Base-by-base conservation (phyloP, 2,888 invertebrate species). In the Acrocera orbiculus region DNA sequence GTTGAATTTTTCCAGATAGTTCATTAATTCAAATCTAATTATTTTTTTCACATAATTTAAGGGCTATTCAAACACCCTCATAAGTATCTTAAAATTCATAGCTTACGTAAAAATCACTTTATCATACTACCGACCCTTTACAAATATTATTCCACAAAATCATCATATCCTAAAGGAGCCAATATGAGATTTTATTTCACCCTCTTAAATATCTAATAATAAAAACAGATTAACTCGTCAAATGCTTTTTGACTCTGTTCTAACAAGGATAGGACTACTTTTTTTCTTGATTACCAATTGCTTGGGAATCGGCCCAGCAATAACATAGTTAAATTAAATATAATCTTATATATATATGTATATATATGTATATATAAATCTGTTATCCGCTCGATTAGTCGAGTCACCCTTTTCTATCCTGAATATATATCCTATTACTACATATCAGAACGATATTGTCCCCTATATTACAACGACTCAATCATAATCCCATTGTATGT, bases 401-500 rank as follows among this genome's bases (percentile, higher is more conserved):
- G 27, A 34, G 39, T 34, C 33, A 36, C 39, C 39, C 34, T 29
- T 26, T 27, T 20, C 28, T 35, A 37, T 39, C 32, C 33, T 30
- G 25, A 15, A 29, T 34, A 25, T n/a, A n/a, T 32, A 36, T 39
- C 37, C 38, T 34, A 39, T 40, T 38, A 38, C 39, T 31, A 32
- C 34, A 24, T 32, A 35, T 34, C 27, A 30, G 37, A 39, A 39
- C 36, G 39, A 39, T 40, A 36, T 45, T 43, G 43, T 45, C 44
- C 47, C 43, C 42, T 39, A 37, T 43, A 46, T 47, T 46, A 47
- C 47, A 46, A 42, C 41, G 44, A 45, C 46, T 47, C 44, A 47
- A 47, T 47, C 45, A 47, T 47, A 47, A 46, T 47, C 41, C 42
- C 38, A 46, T 47, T 47, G 46, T 47, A 42, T 43, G 44, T 42